Percentiles rank a stretch among this genome's conserved stretches.
These are phyloP conservation scores for Lepidochitona cinerea DNA, from an alignment of 2,888 invertebrate genomes.

Conservation along the genomic window DNA sequence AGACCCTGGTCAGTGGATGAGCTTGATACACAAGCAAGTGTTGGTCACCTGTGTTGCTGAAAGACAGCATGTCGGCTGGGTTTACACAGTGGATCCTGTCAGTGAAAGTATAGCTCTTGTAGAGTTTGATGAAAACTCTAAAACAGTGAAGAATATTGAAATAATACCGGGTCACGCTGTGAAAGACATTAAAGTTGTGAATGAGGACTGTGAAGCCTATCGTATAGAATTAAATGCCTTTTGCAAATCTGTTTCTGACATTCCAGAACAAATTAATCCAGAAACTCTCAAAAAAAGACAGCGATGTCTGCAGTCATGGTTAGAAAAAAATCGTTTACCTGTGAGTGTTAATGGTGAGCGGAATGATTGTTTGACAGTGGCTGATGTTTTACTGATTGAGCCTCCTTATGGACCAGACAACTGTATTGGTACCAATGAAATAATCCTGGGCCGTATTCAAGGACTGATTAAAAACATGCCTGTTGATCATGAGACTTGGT, in stretches of 20 bases:
- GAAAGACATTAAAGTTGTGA: conserved; percentile 44
- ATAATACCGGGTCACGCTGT: conserved; percentile 59
- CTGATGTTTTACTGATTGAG: conserved; percentile 62
- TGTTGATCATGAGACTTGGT: conserved; percentile 55
- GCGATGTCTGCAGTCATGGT: conserved; percentile 58
- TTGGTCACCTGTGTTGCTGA: conserved; percentile 55
- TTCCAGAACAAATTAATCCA: conserved; percentile 18
- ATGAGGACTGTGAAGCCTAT: conserved; percentile 36
- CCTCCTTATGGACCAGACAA: conserved; percentile 63
- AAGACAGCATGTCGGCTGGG: conserved; percentile 55
- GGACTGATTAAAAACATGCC: conserved; percentile 69
- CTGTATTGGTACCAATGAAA: conserved; percentile 69
- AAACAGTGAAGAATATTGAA: conserved; percentile 23
- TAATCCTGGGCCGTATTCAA: conserved; percentile 68
- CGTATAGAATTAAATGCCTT: conserved; percentile 36
- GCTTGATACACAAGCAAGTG: conserved; percentile 63
- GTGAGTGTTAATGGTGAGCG: conserved; percentile 49
- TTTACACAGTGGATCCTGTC: conserved; percentile 69
- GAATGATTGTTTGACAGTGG: conserved; percentile 52
- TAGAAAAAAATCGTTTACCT: conserved; percentile 65
- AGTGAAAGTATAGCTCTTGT: conserved; percentile 61
- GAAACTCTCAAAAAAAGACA: conserved; percentile 45
- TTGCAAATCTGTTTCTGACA: conserved; percentile 39
- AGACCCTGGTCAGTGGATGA: conserved; percentile 65
- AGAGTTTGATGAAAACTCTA: conserved; percentile 23